Evolutionary conservation across 2,113 vertebrate species (phyloP).

Genomic region (Poecile atricapillus): DNA sequence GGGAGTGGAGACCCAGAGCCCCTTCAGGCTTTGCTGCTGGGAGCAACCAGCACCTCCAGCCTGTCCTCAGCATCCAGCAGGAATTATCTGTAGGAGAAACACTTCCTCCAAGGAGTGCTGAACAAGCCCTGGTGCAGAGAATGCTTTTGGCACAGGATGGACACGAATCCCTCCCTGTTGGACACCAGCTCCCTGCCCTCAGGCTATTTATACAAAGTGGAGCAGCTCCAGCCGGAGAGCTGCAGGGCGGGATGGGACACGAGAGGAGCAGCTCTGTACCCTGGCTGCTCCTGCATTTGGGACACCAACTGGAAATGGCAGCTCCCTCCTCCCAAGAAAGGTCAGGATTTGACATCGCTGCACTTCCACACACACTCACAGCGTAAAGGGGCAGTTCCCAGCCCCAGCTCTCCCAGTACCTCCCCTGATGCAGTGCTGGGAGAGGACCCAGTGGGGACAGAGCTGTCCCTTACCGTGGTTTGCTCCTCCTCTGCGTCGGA

Average conservation of each 20-base stretch:
- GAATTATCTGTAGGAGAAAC: neutral
- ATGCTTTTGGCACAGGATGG: neutral
- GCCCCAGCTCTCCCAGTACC: neutral
- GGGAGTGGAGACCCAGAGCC: neutral
- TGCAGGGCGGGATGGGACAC: neutral
- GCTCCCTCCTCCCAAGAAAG: neutral
- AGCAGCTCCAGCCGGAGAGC: slow-evolving; percentile 25
- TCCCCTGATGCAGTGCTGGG: accelerated
- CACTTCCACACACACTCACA: neutral
- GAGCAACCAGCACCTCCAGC: neutral
- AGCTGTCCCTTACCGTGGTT: slow-evolving; percentile 82
- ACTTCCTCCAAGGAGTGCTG: neutral
- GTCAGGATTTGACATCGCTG: accelerated
- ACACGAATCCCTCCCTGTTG: neutral
- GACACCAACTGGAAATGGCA: neutral
- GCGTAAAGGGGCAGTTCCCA: accelerated
- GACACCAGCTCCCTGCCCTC: neutral
- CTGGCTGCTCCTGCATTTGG: neutral
- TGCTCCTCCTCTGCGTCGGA: slow-evolving; percentile 96
- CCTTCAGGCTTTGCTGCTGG: neutral
- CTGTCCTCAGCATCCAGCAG: neutral
- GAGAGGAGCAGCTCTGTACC: neutral
- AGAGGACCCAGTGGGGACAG: neutral
- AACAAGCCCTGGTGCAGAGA: neutral
- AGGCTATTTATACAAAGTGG: slow-evolving; percentile 40